phyloP scores from a whole-genome alignment of 2,888 invertebrate genomes.

The Keiferia lycopersicella region DNA sequence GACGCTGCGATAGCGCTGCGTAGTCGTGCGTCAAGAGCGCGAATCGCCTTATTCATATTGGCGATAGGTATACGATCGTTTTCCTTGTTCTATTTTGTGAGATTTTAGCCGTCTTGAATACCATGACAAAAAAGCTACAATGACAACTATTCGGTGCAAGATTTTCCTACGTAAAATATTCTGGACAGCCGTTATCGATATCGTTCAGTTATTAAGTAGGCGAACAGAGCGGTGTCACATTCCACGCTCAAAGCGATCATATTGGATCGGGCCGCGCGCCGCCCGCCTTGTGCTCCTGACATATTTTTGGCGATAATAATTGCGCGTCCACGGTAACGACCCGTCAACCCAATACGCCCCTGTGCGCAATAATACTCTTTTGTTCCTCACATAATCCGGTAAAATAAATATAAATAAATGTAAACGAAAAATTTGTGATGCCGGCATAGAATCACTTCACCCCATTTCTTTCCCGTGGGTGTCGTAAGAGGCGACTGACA shows the following conservation, averaged over 20 bases:
- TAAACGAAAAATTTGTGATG: no score
- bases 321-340: slow-evolving; percentile 20
- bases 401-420: background rate
- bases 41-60: no score
- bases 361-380: background rate
- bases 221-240: slow-evolving; percentile 15
- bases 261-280: slow-evolving; percentile 15
- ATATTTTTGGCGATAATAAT: slow-evolving; percentile 26
- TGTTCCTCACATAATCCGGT: background rate
- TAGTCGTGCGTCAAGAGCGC: no score
- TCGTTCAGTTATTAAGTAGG: background rate
- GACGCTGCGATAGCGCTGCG: no score
- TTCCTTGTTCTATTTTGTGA: no score
- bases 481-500: no score
- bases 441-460: no score
- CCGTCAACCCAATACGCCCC: background rate
- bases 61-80: no score
- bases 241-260: slow-evolving; percentile 17
- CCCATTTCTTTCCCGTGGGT: no score
- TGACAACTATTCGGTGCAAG: background rate
- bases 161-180: background rate
- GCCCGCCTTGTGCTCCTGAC: slow-evolving; percentile 25
- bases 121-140: no score
- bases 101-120: no score
- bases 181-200: background rate